phyloP scores from a whole-genome alignment of 2,113 vertebrate genomes.

The Fulmarus glacialis region DNA sequence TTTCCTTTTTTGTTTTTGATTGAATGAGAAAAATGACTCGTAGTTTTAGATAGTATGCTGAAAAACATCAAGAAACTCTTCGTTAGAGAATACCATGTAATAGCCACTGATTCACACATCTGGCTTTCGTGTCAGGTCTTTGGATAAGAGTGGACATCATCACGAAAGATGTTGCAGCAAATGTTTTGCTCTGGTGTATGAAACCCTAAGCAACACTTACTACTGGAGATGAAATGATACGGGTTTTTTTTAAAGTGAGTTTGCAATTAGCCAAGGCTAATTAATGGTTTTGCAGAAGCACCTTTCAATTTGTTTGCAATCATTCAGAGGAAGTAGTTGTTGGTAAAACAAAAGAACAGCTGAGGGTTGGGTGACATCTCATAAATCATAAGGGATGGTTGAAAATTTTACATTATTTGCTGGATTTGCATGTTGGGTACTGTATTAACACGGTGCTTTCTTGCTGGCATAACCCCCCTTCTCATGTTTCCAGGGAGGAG shows the following conservation, averaged over 20 bases:
- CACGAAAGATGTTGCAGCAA: background rate
- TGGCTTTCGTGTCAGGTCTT: background rate
- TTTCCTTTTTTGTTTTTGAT: background rate
- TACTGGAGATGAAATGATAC: background rate
- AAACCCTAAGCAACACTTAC: background rate
- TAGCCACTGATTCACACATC: background rate
- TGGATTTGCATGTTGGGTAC: background rate
- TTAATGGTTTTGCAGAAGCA: background rate
- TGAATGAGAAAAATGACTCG: background rate
- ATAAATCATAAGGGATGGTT: background rate
- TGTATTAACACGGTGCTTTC: background rate
- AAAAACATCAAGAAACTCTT: background rate
- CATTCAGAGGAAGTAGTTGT: background rate
- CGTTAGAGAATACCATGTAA: background rate
- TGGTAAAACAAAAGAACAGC: background rate
- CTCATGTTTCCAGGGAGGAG: background rate
- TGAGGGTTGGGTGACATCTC: background rate
- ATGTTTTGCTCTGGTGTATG: background rate
- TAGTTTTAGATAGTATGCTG: background rate
- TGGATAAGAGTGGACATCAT: background rate
- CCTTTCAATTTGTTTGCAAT: background rate
- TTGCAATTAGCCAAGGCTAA: background rate
- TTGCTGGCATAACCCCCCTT: background rate
- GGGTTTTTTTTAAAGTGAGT: background rate
- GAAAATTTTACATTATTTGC: background rate